Conservation (phyloP, 2,888 invertebrate species). For the Folsomia candida region DNA sequence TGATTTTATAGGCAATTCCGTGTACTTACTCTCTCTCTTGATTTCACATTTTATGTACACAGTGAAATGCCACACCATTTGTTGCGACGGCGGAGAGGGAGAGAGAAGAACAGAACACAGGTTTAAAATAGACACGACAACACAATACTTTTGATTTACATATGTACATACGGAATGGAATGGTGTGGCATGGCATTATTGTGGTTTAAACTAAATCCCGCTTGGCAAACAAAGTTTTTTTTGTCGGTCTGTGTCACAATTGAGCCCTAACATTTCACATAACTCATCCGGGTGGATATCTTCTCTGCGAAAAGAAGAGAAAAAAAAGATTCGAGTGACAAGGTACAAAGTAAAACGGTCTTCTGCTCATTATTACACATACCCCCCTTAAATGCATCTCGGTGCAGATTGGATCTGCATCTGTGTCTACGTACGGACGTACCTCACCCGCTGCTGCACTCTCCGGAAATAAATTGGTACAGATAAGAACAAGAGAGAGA, state of each 20-base stretch:
- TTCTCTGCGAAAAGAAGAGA: not conserved
- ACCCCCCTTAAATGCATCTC: no score
- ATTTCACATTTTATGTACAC: not conserved
- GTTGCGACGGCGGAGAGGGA: not conserved
- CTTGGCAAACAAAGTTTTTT: not conserved
- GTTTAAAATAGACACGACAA: not conserved
- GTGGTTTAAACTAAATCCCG: not conserved
- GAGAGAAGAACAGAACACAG: not conserved
- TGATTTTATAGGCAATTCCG: not conserved
- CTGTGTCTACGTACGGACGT: no score
- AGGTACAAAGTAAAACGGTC: not conserved
- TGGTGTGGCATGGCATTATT: not conserved
- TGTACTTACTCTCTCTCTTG: not conserved
- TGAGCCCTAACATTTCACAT: constrained; percentile 24
- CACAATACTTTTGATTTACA: constrained; percentile 5
- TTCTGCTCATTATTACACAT: no score
- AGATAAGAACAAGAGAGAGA: no score
- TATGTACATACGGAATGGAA: not conserved
- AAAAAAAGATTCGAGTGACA: not conserved
- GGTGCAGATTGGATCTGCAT: no score
- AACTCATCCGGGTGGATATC: constrained; percentile 20
- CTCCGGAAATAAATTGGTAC: no score
- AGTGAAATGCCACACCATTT: not conserved
- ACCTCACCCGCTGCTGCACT: no score
- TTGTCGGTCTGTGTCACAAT: constrained; percentile 6